These are phyloP conservation scores for Fulmarus glacialis DNA, from an alignment of 2,113 vertebrate genomes.

Conservation along the genomic window DNA sequence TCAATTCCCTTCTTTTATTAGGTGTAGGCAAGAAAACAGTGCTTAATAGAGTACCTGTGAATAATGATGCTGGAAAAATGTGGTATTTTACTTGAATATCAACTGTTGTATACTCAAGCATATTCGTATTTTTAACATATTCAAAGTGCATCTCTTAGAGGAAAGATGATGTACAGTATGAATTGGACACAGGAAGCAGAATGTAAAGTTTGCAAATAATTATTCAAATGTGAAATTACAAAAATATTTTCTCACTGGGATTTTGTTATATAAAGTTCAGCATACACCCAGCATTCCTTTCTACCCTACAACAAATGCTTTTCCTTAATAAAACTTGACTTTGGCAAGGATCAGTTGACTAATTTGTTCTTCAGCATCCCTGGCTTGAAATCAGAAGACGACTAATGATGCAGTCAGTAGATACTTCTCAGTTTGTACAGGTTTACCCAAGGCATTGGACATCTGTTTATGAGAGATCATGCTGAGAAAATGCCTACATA, in stretches of 20 bases:
- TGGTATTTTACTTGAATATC: constrained; percentile 21
- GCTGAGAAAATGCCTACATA: constrained; percentile 41
- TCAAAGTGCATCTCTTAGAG: not conserved
- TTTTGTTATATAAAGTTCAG: not conserved
- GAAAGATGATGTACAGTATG: not conserved
- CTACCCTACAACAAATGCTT: not conserved
- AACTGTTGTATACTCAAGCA: not conserved
- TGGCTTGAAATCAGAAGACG: constrained; percentile 56
- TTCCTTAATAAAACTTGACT: constrained; percentile 50
- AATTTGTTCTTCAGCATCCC: constrained; percentile 61
- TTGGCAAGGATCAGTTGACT: constrained; percentile 48
- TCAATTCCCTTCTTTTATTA: not conserved
- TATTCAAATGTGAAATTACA: not conserved
- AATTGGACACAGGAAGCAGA: not conserved
- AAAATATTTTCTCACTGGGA: not conserved
- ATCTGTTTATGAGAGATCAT: constrained; percentile 63
- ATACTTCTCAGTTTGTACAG: constrained; percentile 52
- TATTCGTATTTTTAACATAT: not conserved
- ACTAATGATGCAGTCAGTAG: constrained; percentile 58
- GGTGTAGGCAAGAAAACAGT: not conserved
- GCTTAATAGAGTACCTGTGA: not conserved
- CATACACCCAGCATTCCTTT: not conserved
- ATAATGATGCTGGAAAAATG: not conserved
- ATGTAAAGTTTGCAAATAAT: not conserved
- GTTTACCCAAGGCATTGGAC: constrained; percentile 64